Base-by-base conservation (phyloP, 2,888 invertebrate genomes). In the Thecophora atra region DNA sequence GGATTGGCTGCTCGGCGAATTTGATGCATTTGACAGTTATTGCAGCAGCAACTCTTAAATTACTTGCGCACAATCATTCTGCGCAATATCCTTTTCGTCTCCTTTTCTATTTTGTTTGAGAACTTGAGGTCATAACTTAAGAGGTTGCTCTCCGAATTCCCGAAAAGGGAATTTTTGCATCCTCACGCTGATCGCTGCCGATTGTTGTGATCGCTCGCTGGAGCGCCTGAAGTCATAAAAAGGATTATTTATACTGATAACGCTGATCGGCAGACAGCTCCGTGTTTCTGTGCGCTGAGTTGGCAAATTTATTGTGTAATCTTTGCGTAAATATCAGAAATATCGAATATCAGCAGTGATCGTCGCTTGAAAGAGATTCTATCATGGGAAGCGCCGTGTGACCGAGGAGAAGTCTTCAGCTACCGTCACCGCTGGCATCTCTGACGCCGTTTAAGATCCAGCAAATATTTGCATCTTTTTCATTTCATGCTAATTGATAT, bases 291-390 rank as follows among this genome's bases (percentile, higher is more conserved):
- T 30, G 21, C 28, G 44, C n/a, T 66, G 24, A 4, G 26, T 42
- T 42, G 52, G 51, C 26, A 58, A 68, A 63, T 70, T 70, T 52
- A 70, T 70, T 62, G 62, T 70, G 62, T 52, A 62, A 70, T 70
- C 63, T 70, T 70, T 70, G 52, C 52, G 0, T 21, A 54, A 70
- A 70, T 70, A 63, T 70, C 70, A 70, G 51, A 52, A 37, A 52
- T 70, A 62, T 70, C 47, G 17, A 11, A n/a, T 47, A n/a, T 37
- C 37, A 37, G 13, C 47, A 47, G 13, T 5, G 47, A 11, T 17
- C 3, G 47, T n/a, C n/a, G 5, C 5, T 47, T n/a, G 47, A 15
- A 5, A 6, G 47, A 47, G 11, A 47, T n/a, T 47, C 5, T 4
- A 47, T 47, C 47, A 17, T n/a, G 5, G 47, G 5, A 11, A 47